A percentile compares a stretch with the other conserved stretches of the same genome.
These are phyloP conservation scores for Netelia melanura DNA, from an alignment of 2,888 invertebrate genomes.

Conservation along the genomic window DNA sequence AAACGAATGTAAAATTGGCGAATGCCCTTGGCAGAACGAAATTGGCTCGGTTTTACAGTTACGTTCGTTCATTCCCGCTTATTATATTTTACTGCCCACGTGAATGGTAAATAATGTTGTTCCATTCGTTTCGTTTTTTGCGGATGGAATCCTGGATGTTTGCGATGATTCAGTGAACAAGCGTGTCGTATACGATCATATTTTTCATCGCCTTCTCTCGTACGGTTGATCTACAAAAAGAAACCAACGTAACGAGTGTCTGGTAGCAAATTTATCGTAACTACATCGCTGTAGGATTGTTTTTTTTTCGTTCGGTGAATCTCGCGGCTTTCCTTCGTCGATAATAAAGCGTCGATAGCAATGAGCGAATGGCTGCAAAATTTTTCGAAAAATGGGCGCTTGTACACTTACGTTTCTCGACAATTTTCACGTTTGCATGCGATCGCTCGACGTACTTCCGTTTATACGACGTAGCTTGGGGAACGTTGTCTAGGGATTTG, in stretches of 20 bases:
- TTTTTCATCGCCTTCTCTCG: slow-evolving; percentile 4
- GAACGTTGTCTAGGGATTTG: slow-evolving; percentile 12
- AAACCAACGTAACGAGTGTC: background rate
- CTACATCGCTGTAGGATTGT: slow-evolving; percentile 64
- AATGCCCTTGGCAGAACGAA: slow-evolving; percentile 4
- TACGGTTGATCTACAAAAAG: slow-evolving; percentile 9
- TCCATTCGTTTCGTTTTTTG: slow-evolving; percentile 34
- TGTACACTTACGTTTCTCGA: background rate
- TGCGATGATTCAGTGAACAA: slow-evolving; percentile 56
- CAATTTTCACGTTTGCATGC: slow-evolving; percentile 27
- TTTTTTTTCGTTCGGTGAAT: slow-evolving; percentile 69
- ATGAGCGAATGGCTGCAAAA: slow-evolving; percentile 22
- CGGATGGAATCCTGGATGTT: slow-evolving; percentile 23
- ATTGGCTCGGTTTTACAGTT: slow-evolving; percentile 39
- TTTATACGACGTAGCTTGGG: background rate
- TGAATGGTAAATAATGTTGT: slow-evolving; percentile 17
- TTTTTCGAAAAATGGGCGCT: slow-evolving; percentile 3
- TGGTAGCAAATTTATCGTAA: slow-evolving; percentile 39
- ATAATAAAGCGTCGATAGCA: slow-evolving; percentile 60
- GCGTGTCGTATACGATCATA: slow-evolving; percentile 42
- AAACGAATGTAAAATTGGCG: slow-evolving; percentile 10
- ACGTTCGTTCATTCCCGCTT: slow-evolving; percentile 5
- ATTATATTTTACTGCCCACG: slow-evolving; percentile 1
- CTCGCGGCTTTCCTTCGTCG: slow-evolving; percentile 71
- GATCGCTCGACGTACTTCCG: slow-evolving; percentile 28